These are phyloP conservation scores for Oenanthe oenanthe DNA, from an alignment of 2,113 vertebrate genomes.

Conservation along the genomic window DNA sequence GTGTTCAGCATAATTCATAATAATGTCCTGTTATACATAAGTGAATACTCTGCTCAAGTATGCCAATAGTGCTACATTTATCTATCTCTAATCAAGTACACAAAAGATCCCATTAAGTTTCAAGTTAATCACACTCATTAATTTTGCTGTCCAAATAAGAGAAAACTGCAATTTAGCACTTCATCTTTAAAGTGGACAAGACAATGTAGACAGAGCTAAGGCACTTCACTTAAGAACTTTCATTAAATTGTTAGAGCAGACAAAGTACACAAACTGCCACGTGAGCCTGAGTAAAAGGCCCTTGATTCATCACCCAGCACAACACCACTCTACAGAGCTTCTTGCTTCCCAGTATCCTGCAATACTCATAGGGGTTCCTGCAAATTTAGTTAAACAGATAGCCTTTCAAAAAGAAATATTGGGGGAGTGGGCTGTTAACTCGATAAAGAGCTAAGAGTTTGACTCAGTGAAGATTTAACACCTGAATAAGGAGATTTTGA, in stretches of 20 bases:
- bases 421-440: fast-evolving
- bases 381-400: neutral
- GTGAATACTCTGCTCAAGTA: neutral
- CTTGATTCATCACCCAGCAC: neutral
- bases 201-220: neutral
- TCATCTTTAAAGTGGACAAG: neutral
- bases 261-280: conserved; percentile 31
- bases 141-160: neutral
- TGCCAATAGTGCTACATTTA: neutral
- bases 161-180: neutral
- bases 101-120: neutral
- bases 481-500: neutral
- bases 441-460: neutral
- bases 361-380: neutral
- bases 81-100: neutral
- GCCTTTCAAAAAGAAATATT: neutral
- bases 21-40: fast-evolving
- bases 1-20: neutral
- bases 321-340: neutral
- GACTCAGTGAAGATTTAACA: neutral
- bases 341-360: neutral
- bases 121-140: neutral
- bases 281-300: neutral
- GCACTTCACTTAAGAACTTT: neutral
- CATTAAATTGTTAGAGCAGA: neutral